Conservation (phyloP, 2,113 vertebrate genomes). For the Pyxicephalus adspersus region DNA sequence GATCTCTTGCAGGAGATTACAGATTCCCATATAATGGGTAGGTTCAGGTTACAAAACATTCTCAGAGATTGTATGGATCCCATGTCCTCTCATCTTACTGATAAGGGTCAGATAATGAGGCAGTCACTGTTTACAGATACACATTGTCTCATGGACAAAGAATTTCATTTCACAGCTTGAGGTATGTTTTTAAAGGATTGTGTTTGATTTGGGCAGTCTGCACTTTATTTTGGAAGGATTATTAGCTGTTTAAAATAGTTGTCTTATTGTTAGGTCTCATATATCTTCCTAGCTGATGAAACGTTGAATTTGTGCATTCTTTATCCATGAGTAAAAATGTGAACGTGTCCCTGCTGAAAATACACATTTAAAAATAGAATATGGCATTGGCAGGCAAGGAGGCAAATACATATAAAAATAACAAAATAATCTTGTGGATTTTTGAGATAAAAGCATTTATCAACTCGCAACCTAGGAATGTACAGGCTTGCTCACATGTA, state of each 20-base stretch:
- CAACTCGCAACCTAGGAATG: too few species aligned
- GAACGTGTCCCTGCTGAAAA: constrained; percentile 9
- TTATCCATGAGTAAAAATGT: constrained; percentile 7
- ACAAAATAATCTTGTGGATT: too few species aligned
- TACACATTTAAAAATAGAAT: background rate
- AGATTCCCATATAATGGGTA: too few species aligned
- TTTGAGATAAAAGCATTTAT: too few species aligned
- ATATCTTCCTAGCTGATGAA: constrained; percentile 25
- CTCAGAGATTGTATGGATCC: background rate
- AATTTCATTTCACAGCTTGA: background rate
- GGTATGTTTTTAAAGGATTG: constrained; percentile 9
- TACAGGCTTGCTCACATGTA: too few species aligned
- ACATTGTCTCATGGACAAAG: constrained; percentile 24
- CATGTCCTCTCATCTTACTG: background rate
- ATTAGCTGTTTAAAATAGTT: constrained; percentile 1
- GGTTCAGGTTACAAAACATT: background rate
- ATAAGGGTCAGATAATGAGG: background rate
- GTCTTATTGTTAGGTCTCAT: background rate
- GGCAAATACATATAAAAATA: too few species aligned
- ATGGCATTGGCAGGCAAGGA: background rate
- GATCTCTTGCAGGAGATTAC: too few species aligned
- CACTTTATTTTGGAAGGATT: constrained; percentile 5
- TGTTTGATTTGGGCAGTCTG: background rate
- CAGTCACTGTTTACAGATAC: background rate
- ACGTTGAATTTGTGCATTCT: constrained; percentile 7